Base-by-base conservation (phyloP, 2,888 invertebrate species). In the Tiphia femorata region DNA sequence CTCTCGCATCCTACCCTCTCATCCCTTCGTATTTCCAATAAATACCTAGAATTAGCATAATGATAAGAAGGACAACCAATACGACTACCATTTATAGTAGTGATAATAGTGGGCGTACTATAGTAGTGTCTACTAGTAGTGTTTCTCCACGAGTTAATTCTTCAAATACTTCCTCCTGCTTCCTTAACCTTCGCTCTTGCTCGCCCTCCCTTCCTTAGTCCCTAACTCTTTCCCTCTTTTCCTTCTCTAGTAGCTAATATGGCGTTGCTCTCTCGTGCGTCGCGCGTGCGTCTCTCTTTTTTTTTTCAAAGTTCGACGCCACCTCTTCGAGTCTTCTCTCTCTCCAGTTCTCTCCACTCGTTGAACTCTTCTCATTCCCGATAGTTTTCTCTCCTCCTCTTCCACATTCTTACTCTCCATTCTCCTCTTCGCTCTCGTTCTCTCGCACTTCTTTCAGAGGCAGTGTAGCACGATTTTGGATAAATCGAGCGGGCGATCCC, bases 31-130 rank as follows among this genome's bases (percentile, higher is more conserved):
- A 71, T 72, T 71, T 76, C 62, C 67, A 80, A 78, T 76, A 79
- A 78, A 79, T 76, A 78, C 62, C 73, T 79, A 75, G 70, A 70
- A 73, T 75, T 67, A 74, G 63, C 68, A 68, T 69, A 70, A 67
- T 73, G 70, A 78, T 75, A 76, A 77, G 69, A 75, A 75, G 70
- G 75, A 80, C 76, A 76, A 79, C 75, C 75, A 77, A 75, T 73
- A 75, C 70, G 65, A 75, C 76, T 74, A 72, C 70, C 67, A 58
- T 67, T 70, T 64, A 77, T 71, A 74, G 71, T 78, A 80, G 77
- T 79, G 75, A 79, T 79, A 79, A 78, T 79, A 78, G 71, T 77
- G 76, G 76, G 73, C 70, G 69, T 77, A 77, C 79, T 79, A 79
- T 78, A 72, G 67, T 78, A 79, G 75, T 79, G 74, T 75, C 77